phyloP scores from a whole-genome alignment of 2,797 vertebrate genomes.

The Lates japonicus region DNA sequence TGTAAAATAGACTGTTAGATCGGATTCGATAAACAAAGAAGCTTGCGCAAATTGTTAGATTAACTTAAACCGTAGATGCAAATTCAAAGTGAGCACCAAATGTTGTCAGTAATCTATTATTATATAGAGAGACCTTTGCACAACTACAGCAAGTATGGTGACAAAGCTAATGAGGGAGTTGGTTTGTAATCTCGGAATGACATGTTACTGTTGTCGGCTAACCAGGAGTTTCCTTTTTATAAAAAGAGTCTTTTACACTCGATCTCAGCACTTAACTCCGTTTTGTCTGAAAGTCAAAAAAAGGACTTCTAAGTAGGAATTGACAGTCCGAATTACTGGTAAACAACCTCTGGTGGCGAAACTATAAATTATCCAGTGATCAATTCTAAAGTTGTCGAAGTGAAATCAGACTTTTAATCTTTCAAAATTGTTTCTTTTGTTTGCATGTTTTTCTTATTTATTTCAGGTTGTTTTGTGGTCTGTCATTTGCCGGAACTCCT shows the following conservation, averaged over 20 bases:
- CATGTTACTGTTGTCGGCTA: background rate
- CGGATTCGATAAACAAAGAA: background rate
- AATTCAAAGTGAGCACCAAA: background rate
- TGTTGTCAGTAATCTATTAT: background rate
- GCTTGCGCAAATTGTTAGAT: background rate
- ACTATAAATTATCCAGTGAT: background rate
- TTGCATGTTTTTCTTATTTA: slow-evolving; percentile 23
- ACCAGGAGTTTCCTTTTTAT: background rate
- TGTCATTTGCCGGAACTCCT: slow-evolving; percentile 24
- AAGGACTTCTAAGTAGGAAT: background rate
- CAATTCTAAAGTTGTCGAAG: background rate
- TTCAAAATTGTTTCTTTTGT: slow-evolving; percentile 1
- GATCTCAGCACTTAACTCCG: background rate
- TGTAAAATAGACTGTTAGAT: background rate
- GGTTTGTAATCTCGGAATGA: background rate
- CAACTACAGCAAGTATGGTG: background rate
- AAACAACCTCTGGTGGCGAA: background rate
- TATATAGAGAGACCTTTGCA: background rate
- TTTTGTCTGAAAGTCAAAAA: too few relatives aligned
- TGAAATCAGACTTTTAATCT: slow-evolving; percentile 8
- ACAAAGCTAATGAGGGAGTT: background rate
- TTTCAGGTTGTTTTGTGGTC: slow-evolving; percentile 15
- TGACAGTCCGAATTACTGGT: background rate
- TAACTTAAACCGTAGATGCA: background rate
- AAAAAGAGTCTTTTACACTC: background rate